phyloP scores from a whole-genome alignment of 2,797 vertebrate species.

The Alfaro cultratus region DNA sequence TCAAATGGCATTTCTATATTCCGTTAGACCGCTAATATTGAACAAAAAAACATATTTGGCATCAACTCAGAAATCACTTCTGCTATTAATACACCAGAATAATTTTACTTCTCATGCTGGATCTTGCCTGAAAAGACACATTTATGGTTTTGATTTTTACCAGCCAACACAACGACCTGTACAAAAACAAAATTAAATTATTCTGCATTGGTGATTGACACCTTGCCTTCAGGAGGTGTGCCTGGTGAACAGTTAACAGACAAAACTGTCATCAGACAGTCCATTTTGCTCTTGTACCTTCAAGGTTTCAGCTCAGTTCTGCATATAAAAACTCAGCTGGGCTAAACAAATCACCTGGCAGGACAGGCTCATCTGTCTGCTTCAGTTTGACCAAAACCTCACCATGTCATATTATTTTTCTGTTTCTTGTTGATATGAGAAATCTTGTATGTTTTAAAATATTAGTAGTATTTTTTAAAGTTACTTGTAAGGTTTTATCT shows the following conservation, averaged over 20 bases:
- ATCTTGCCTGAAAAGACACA: background rate
- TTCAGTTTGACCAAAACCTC: background rate
- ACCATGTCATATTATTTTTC: background rate
- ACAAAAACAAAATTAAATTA: background rate
- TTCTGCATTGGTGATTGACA: background rate
- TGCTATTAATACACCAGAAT: background rate
- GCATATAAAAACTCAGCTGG: background rate
- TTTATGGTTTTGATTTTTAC: background rate
- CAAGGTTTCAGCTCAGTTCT: background rate
- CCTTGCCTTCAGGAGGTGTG: background rate
- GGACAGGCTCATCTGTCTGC: background rate
- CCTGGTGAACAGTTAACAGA: background rate
- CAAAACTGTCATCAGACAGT: background rate
- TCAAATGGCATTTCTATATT: background rate
- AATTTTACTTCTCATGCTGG: background rate
- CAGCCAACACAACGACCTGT: background rate
- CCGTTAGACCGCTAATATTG: background rate
- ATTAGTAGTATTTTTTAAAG: too few relatives aligned
- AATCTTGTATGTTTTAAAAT: background rate
- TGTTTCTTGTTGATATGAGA: background rate
- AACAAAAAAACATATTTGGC: background rate
- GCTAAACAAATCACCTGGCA: background rate
- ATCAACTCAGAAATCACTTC: background rate
- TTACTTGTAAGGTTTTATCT: too few relatives aligned
- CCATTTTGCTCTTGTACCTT: background rate